These are phyloP conservation scores for Eutolmus rufibarbis DNA, from an alignment of 2,888 invertebrate genomes.

Conservation along the genomic window DNA sequence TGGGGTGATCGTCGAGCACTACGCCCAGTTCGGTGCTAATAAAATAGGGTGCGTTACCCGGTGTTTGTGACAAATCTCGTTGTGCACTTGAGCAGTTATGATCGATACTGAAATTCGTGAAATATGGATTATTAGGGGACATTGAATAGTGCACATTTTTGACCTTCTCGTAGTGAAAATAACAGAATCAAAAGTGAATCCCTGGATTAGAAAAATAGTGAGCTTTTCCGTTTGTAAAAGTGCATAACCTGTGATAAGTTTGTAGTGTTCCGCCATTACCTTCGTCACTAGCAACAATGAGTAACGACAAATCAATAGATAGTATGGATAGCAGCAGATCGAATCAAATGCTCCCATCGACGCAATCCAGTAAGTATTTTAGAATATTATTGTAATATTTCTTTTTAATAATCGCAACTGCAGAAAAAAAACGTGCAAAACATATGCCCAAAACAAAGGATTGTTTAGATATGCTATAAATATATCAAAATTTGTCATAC, in stretches of 20 bases:
- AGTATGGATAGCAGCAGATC: neutral
- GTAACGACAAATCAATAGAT: neutral
- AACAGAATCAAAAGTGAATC: neutral
- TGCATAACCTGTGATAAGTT: neutral
- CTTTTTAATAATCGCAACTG: neutral
- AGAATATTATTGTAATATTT: neutral
- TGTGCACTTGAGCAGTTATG: neutral
- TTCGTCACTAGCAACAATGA: neutral
- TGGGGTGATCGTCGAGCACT: neutral
- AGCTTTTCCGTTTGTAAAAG: neutral
- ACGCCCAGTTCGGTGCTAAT: neutral
- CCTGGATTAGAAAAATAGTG: neutral
- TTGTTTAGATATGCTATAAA: too few relatives aligned
- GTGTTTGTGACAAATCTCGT: neutral
- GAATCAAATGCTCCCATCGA: neutral
- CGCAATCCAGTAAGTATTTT: neutral
- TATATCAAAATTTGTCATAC: too few relatives aligned
- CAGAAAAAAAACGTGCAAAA: too few relatives aligned
- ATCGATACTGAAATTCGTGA: neutral
- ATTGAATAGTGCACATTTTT: neutral
- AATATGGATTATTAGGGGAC: neutral
- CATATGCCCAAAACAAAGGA: too few relatives aligned
- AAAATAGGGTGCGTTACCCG: neutral
- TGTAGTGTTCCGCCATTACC: neutral
- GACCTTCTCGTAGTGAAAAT: neutral